Base-by-base conservation (phyloP, 1,140 invertebrate species). In the Drosophila baimaii region DNA sequence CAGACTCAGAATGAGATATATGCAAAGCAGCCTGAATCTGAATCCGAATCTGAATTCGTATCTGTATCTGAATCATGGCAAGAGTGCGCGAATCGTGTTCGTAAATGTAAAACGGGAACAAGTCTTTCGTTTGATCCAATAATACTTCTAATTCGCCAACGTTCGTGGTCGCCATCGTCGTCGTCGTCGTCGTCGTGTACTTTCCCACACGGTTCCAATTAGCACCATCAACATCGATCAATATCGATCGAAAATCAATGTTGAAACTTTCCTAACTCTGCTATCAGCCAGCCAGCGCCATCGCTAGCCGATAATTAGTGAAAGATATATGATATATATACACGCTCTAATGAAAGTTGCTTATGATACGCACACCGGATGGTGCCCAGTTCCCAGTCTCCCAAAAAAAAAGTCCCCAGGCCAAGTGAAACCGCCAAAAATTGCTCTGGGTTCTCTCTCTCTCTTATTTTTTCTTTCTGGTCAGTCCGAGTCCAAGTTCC, bases 121-220 rank as follows among this genome's bases (percentile, higher is more conserved):
- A 37, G 44, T 59, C 46, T 54, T 57, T 59, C 46, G 39, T 52
- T 61, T 12, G 27, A 44, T 51, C 19, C 21, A 52, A 64, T 55
- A 71, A 62, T 75, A 46, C 43, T 68, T 27, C 25, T 46, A 68
- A 62, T 66, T 35, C 17, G 39, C 52, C 52, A 58, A 10, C 54
- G 19, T 27, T 29, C 27, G 39, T 13, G 23, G 12, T 44, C 55
- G 39, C 19, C 63, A n/a, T n/a, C 56, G 31, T 71, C 12, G 12
- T 12, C 31, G n/a, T 9, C 13, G 39, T 13, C 35, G 12, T 44
- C 55, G 39, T 25, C 63, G 44, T 75, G 56, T 64, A 85, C 81
- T 84, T 84, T 84, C 81, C 68, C 81, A 81, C 76, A 78, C 62
- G 69, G 52, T 62, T 81, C 64, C 65, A 85, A 85, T 85, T 85